These are phyloP conservation scores for Helobdella robusta DNA, from an alignment of 2,888 invertebrate genomes.

Conservation along the genomic window DNA sequence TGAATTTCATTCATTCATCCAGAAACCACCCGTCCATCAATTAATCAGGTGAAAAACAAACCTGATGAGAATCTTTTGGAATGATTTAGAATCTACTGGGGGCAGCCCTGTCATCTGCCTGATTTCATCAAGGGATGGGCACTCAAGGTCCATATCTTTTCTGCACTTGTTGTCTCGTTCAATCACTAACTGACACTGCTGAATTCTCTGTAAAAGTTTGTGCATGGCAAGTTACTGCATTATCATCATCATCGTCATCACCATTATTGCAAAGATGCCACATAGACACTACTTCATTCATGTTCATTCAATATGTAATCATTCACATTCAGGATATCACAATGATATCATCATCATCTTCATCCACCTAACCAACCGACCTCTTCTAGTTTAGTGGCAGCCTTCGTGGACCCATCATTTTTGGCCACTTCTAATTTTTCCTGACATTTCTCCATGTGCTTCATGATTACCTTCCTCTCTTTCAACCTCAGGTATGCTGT, in stretches of 20 bases:
- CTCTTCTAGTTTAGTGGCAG: conserved; percentile 7
- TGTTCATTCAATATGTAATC: no score
- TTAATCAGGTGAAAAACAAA: neutral
- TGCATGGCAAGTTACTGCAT: no score
- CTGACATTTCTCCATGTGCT: conserved; percentile 18
- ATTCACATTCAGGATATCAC: no score
- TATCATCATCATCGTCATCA: no score
- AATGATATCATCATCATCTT: no score
- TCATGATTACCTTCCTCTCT: conserved; percentile 21
- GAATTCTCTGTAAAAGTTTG: conserved; percentile 17
- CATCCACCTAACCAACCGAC: no score
- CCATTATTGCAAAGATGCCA: no score
- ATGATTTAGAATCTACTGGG: neutral
- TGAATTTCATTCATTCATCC: neutral
- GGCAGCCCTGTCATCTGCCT: conserved; percentile 23
- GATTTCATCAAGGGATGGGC: conserved; percentile 24
- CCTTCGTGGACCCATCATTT: neutral
- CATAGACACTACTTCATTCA: neutral
- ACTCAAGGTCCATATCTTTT: conserved; percentile 16
- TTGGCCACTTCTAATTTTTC: conserved; percentile 19
- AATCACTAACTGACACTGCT: conserved; percentile 14
- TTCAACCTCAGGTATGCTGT: conserved; percentile 23
- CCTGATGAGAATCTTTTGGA: conserved; percentile 22
- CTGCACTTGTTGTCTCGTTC: conserved; percentile 23
- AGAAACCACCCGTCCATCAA: neutral